A percentile compares a stretch with the other conserved stretches of the same genome.
phyloP scores from a whole-genome alignment of 2,113 vertebrate species.

The Coptodon bakossiorum region DNA sequence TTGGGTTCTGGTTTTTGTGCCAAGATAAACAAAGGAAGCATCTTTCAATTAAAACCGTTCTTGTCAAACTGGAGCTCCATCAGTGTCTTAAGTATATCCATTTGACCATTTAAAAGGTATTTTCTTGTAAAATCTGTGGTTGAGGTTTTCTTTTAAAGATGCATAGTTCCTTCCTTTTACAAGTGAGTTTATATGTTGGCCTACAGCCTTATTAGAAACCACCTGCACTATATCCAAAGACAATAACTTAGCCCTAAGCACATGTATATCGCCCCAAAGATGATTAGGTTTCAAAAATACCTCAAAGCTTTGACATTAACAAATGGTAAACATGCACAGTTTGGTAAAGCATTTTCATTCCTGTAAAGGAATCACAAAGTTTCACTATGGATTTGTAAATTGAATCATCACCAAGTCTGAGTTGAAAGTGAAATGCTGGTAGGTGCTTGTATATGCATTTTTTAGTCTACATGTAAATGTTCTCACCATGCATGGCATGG shows the following conservation, averaged over 20 bases:
- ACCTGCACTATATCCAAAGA: constrained; percentile 7
- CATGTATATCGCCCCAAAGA: not conserved
- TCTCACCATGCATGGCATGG: not conserved
- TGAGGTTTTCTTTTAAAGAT: constrained; percentile 7
- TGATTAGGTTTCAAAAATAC: not conserved
- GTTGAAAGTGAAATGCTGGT: not conserved
- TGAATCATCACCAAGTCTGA: not conserved
- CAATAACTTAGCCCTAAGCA: not conserved
- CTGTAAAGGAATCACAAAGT: not conserved
- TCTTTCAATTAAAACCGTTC: not conserved
- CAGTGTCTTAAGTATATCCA: not conserved
- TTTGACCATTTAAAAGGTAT: not conserved
- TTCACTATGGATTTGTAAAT: not conserved
- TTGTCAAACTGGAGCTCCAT: not conserved
- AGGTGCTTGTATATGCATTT: not conserved
- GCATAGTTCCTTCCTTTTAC: not conserved
- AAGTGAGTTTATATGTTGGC: not conserved
- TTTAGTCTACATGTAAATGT: not conserved
- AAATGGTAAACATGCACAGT: not conserved
- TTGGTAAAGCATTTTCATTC: not conserved
- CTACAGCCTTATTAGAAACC: constrained; percentile 6
- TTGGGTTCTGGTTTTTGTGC: not conserved
- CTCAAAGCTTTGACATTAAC: not conserved
- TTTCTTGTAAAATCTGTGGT: not conserved
- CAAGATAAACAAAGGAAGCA: not conserved